phyloP scores from a whole-genome alignment of 2,113 vertebrate species.

The Macrotis lagotis region DNA sequence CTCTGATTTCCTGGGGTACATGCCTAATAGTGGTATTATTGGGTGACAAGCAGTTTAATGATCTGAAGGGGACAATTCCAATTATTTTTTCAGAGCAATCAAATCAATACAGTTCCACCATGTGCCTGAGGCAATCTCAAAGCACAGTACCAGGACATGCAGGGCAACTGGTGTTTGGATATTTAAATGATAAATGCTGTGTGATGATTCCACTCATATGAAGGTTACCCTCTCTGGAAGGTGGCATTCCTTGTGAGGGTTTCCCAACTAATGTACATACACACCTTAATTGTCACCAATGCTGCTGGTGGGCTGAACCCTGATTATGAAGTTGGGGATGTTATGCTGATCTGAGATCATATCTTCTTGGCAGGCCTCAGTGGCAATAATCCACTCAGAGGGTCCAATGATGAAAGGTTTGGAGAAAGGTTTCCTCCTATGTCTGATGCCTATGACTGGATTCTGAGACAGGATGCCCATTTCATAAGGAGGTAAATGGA shows the following conservation, averaged over 20 bases:
- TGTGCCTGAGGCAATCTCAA: too few species aligned
- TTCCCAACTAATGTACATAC: conserved; percentile 91
- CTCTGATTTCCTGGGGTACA: too few species aligned
- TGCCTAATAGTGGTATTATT: too few species aligned
- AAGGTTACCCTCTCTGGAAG: conserved; percentile 90
- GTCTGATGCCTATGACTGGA: conserved; percentile 93
- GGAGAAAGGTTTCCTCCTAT: conserved; percentile 94
- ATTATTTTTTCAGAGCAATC: too few species aligned
- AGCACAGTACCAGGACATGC: conserved; percentile 93
- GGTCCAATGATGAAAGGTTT: conserved; percentile 93
- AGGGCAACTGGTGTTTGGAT: conserved; percentile 91
- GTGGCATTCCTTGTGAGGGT: conserved; percentile 94
- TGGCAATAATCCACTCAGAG: conserved; percentile 90
- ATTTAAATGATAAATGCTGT: conserved; percentile 86
- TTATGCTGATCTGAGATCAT: conserved; percentile 96
- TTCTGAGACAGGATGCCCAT: conserved; percentile 86
- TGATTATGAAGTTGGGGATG: conserved; percentile 92
- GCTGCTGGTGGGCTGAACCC: conserved; percentile 94
- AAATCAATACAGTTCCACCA: too few species aligned
- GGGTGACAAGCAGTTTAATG: too few species aligned
- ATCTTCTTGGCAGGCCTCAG: conserved; percentile 91
- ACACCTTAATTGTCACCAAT: conserved; percentile 93
- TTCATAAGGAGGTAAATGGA: conserved; percentile 87
- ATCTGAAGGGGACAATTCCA: too few species aligned
- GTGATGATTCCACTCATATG: conserved; percentile 94